These are phyloP conservation scores for Microtus ochrogaster DNA, from an alignment of 2,113 vertebrate species.

Conservation along the genomic window DNA sequence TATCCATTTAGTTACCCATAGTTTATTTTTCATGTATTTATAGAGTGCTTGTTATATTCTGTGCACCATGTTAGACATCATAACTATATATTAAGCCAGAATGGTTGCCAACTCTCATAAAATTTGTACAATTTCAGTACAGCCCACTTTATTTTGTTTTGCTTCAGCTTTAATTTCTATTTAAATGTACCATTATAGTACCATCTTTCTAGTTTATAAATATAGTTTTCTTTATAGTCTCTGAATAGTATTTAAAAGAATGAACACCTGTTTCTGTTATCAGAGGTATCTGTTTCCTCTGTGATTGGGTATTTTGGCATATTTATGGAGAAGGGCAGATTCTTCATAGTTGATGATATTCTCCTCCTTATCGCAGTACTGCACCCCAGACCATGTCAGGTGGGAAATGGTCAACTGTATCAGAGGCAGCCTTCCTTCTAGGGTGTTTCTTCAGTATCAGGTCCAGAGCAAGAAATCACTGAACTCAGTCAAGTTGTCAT, in stretches of 20 bases:
- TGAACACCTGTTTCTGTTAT: background rate
- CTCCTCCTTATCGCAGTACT: rapidly evolving
- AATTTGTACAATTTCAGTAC: conserved; percentile 32
- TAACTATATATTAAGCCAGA: background rate
- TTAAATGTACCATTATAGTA: conserved; percentile 22
- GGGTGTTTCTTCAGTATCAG: background rate
- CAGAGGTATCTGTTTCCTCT: background rate
- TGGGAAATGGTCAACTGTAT: background rate
- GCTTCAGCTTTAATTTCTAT: conserved; percentile 21
- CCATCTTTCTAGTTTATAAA: conserved; percentile 16
- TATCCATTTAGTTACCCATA: conserved; percentile 11
- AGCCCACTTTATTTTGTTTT: background rate
- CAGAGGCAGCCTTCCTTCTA: background rate
- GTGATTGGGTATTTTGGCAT: background rate
- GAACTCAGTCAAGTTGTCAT: background rate
- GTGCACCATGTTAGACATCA: background rate
- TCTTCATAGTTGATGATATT: background rate
- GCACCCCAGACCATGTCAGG: background rate
- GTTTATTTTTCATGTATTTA: conserved; percentile 1
- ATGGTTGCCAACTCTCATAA: background rate
- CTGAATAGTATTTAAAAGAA: conserved; percentile 32
- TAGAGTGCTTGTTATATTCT: background rate
- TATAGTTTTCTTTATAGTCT: conserved; percentile 6
- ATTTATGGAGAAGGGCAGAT: background rate
- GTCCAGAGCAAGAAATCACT: background rate